Percentiles rank a stretch among this genome's conserved stretches.
phyloP scores from a whole-genome alignment of 2,888 invertebrate genomes.

The Ellobium chinense region DNA sequence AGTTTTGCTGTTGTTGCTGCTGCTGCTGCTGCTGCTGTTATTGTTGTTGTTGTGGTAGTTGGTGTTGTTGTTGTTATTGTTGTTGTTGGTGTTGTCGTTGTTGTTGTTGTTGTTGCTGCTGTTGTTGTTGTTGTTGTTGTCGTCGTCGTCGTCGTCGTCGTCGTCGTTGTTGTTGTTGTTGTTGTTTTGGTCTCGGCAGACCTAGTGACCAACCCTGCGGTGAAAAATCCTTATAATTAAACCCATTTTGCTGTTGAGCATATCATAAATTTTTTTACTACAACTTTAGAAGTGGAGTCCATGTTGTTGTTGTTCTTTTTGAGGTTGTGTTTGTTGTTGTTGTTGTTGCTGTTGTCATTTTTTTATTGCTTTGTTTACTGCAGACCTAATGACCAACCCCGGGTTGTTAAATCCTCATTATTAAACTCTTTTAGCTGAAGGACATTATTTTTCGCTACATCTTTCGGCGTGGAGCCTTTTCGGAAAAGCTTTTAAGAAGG shows the following conservation, averaged over 20 bases:
- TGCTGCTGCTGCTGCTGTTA: neutral
- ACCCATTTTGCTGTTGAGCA: too few species aligned
- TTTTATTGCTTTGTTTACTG: neutral
- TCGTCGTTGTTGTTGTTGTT: neutral
- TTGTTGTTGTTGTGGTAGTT: neutral
- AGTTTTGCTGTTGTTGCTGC: neutral
- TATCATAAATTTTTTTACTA: neutral
- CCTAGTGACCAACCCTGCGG: neutral
- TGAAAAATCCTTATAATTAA: too few species aligned
- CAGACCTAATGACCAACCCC: too few species aligned
- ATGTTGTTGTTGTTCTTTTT: neutral
- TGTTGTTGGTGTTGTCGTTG: neutral
- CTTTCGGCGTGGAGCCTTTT: too few species aligned
- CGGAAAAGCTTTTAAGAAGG: too few species aligned
- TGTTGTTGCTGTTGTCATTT: neutral
- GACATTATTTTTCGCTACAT: too few species aligned
- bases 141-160: neutral
- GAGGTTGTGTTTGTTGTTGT: neutral
- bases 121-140: neutral
- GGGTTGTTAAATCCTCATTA: too few species aligned
- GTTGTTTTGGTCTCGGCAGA: neutral
- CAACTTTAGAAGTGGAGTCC: neutral
- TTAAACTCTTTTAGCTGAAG: too few species aligned
- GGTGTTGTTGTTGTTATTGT: neutral
- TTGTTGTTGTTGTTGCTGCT: neutral